phyloP scores from a whole-genome alignment of 2,113 vertebrate genomes.

The Edolisoma coerulescens region DNA sequence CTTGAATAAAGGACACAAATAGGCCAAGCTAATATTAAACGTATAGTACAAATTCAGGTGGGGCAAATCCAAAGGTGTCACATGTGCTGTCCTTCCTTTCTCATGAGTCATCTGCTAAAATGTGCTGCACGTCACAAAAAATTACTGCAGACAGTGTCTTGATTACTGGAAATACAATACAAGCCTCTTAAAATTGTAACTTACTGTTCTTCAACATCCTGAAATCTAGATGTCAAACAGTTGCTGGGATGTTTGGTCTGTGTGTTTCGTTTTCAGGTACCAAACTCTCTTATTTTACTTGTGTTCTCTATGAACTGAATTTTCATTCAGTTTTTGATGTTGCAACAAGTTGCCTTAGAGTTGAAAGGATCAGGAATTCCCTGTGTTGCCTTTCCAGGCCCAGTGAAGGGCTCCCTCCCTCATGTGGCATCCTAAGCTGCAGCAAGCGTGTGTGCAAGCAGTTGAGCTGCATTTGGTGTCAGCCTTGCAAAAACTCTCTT shows the following conservation, averaged over 20 bases:
- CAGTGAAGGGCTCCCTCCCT: background rate
- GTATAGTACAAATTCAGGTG: background rate
- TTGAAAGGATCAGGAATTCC: background rate
- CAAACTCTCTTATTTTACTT: background rate
- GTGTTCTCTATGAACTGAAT: background rate
- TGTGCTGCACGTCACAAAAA: background rate
- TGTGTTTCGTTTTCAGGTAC: background rate
- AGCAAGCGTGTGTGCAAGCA: background rate
- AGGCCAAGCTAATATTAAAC: background rate
- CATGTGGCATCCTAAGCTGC: background rate
- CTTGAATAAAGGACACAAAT: background rate
- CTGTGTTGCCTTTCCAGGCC: background rate
- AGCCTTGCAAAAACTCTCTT: background rate
- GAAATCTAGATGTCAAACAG: background rate
- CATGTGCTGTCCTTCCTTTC: background rate
- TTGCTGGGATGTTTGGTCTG: background rate
- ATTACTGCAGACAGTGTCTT: background rate
- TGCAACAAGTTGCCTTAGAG: background rate
- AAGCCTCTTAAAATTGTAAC: constrained; percentile 23
- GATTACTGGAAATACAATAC: background rate
- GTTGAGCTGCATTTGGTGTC: background rate
- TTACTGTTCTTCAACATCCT: background rate
- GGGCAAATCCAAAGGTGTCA: background rate
- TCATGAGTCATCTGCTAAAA: background rate
- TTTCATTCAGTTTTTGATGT: background rate